Evolutionary conservation across 2,113 vertebrate species (phyloP), one percentile per base, ranked within the genome.

Genomic region (Odontophorus gujanensis): DNA sequence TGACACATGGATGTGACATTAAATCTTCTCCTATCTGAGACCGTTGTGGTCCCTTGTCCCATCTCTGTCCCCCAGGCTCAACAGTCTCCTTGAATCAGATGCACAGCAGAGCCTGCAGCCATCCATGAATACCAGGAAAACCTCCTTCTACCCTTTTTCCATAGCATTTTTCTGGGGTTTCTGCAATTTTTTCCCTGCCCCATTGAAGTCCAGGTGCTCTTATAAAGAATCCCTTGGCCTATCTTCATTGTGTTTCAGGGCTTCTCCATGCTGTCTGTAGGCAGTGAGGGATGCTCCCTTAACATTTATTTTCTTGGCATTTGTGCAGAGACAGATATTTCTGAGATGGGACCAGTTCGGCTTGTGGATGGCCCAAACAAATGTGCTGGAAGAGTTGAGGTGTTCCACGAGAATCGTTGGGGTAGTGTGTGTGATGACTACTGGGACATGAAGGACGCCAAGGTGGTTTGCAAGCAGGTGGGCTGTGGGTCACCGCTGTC

Each of bases 371-470:
- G 89, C 19, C 83, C 77, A 0, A 76, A 81, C 77, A 38, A 34
- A 12, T 91, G 89, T 21, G 83, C 83, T 18, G 89, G 89, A n/a
- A 81, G 89, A 50, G 89, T 91, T 0, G 83, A 91, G 78, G 89
- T 91, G 36, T 65, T 91, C 19, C 83, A 87, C 0, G 50, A 91
- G 43, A n/a, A 77, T 65, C 77, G 22, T 2, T 94, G 90, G 93
- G 93, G 93, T 2, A 92, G 34, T 2, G 73, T 94, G 40, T 92
- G 93, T 25, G 89, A 94, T 0, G 89, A 94, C 55, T 4, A 43
- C 32, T 94, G 93, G 93, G 90, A 94, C 73, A 28, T 92, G 90
- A 32, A 3, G 55, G 93, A 92, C 1, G 93, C 93, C 30, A 13
- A 40, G 50, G 92, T 90, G 65, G 76, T 93, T 30, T 93, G 91